phyloP scores from a whole-genome alignment of 2,113 vertebrate species.

The Campylomormyrus numenius region DNA sequence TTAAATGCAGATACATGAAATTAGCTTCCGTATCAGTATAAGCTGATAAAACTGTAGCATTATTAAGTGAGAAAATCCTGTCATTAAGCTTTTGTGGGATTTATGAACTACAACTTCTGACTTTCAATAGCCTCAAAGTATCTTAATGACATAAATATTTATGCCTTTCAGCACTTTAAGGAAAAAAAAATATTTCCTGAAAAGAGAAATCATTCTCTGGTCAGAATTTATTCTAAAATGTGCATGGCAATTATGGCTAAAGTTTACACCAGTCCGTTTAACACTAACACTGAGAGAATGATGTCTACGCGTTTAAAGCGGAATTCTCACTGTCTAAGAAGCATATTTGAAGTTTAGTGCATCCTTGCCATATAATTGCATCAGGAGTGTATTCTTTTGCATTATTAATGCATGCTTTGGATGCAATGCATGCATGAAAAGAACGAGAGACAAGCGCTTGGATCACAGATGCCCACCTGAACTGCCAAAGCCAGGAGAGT shows the following conservation, averaged over 20 bases:
- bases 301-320: not conserved
- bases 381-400: not conserved
- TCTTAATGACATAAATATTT: not conserved
- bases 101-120: not conserved
- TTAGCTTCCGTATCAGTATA: not conserved
- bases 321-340: not conserved
- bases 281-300: not conserved
- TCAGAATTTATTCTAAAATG: not conserved
- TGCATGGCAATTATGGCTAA: not conserved
- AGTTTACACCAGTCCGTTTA: not conserved
- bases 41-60: not conserved
- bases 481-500: not conserved
- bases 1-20: not conserved
- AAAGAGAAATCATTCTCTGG: not conserved
- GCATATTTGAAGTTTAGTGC: not conserved
- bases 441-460: not conserved
- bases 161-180: not conserved
- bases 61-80: not conserved
- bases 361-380: not conserved
- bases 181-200: not conserved
- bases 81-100: not conserved
- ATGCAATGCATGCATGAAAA: not conserved
- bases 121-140: not conserved
- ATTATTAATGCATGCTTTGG: not conserved
- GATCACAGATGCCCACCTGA: not conserved